Evolutionary conservation across 2,797 vertebrate genomes (phyloP).

Genomic region (Thaleichthys pacificus): DNA sequence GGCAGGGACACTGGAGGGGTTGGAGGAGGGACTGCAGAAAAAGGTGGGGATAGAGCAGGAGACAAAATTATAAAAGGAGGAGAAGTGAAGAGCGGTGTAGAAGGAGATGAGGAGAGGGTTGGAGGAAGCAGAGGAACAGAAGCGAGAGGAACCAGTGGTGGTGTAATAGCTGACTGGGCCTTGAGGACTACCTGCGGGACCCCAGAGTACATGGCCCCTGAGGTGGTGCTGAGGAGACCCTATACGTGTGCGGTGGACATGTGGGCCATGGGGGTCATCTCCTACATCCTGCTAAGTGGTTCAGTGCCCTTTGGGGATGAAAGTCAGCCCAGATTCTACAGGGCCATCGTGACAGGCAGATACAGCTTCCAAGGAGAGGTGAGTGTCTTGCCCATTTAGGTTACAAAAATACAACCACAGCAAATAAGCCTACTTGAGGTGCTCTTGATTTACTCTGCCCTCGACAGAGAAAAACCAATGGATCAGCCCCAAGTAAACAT

Average conservation of each 20-base stretch:
- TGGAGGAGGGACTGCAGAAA: neutral
- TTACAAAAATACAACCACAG: too few relatives aligned
- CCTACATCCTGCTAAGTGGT: constrained; percentile 68
- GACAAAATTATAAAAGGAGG: neutral
- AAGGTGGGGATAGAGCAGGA: neutral
- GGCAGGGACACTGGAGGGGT: neutral
- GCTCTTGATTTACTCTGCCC: neutral
- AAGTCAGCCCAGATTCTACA: constrained; percentile 54
- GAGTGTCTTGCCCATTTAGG: constrained; percentile 34
- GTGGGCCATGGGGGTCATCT: constrained; percentile 69
- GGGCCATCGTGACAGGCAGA: constrained; percentile 61
- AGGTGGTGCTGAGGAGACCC: constrained; percentile 57
- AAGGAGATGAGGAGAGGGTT: neutral
- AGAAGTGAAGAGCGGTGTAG: constrained; percentile 16
- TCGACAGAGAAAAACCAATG: neutral
- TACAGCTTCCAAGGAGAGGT: constrained; percentile 66
- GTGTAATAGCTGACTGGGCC: constrained; percentile 29
- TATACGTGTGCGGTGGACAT: constrained; percentile 61
- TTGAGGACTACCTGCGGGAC: constrained; percentile 40
- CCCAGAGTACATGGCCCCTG: constrained; percentile 68
- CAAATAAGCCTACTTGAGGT: neutral
- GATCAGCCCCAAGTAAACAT: neutral
- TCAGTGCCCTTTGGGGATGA: constrained; percentile 69
- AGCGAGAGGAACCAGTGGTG: neutral
- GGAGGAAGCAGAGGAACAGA: neutral